Conservation (phyloP, 2,888 invertebrate genomes). For the Sthenelais limicola region DNA sequence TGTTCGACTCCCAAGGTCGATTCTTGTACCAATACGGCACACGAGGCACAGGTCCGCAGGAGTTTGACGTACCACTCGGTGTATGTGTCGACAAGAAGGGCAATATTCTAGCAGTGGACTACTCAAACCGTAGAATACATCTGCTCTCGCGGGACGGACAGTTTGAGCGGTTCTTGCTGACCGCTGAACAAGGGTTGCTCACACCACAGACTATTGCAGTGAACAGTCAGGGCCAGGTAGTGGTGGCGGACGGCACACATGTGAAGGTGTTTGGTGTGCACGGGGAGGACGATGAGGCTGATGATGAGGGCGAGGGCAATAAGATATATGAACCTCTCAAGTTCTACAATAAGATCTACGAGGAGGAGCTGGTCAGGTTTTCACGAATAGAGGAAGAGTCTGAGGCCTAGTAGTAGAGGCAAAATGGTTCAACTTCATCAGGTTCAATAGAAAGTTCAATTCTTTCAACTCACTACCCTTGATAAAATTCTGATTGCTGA, state of each 20-base stretch:
- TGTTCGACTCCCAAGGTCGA: constrained; percentile 57
- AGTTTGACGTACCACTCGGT: constrained; percentile 64
- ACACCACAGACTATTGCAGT: constrained; percentile 46
- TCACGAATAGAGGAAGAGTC: not conserved
- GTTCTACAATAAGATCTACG: constrained; percentile 36
- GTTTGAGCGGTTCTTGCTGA: constrained; percentile 40
- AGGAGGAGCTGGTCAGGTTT: not conserved
- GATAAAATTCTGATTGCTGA: too few species aligned
- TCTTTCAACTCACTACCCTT: too few species aligned
- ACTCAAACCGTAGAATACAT: constrained; percentile 44
- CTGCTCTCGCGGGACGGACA: constrained; percentile 43
- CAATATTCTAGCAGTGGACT: constrained; percentile 48
- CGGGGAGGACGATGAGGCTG: not conserved
- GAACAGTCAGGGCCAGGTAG: constrained; percentile 43
- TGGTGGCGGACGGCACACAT: constrained; percentile 47
- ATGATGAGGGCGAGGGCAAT: not conserved
- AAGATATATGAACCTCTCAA: constrained; percentile 23
- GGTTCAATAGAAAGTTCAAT: too few species aligned
- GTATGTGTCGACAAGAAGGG: constrained; percentile 58
- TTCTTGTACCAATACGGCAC: constrained; percentile 59
- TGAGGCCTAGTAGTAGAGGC: constrained; percentile 18
- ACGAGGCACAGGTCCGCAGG: constrained; percentile 59
- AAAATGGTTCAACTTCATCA: too few species aligned
- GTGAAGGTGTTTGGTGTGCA: constrained; percentile 43
- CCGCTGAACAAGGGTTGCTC: constrained; percentile 19